A percentile compares a stretch with the other conserved stretches of the same genome.
Conservation (phyloP, 2,888 invertebrate species). For the Notodonta ziczac region DNA sequence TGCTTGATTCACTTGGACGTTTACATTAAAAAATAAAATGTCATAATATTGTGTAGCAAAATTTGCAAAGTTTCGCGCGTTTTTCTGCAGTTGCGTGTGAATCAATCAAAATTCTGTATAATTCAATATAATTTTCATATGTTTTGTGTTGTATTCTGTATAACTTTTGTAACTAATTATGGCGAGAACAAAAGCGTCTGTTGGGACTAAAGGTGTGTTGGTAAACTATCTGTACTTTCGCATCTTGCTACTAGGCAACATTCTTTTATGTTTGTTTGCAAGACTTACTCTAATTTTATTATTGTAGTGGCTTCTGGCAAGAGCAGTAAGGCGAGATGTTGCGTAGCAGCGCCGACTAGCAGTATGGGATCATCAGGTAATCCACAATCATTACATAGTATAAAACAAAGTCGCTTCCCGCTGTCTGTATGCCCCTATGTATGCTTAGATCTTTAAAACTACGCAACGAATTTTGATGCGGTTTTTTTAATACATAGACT, state of each 20-base stretch:
- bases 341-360: conserved; percentile 52
- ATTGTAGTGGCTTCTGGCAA: conserved; percentile 67
- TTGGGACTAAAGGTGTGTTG: conserved; percentile 65
- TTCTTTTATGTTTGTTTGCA: neutral
- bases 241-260: neutral
- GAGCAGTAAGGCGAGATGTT: conserved; percentile 73
- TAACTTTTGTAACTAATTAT: conserved; percentile 10
- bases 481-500: too few species aligned
- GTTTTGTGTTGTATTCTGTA: too few species aligned
- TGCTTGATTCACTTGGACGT: too few species aligned
- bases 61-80: neutral
- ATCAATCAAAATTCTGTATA: neutral
- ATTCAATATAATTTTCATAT: too few species aligned
- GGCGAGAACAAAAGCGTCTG: conserved; percentile 65
- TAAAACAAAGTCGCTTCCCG: too few species aligned
- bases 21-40: neutral
- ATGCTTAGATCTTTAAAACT: too few species aligned
- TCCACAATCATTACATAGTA: neutral
- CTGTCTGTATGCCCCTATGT: too few species aligned
- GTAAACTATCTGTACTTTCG: neutral
- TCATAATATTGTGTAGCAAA: neutral
- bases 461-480: too few species aligned
- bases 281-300: conserved; percentile 10
- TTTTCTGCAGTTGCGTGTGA: neutral
- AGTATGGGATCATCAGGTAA: conserved; percentile 45